phyloP scores from a whole-genome alignment of 2,113 vertebrate species.

The Mionectes macconnelli region DNA sequence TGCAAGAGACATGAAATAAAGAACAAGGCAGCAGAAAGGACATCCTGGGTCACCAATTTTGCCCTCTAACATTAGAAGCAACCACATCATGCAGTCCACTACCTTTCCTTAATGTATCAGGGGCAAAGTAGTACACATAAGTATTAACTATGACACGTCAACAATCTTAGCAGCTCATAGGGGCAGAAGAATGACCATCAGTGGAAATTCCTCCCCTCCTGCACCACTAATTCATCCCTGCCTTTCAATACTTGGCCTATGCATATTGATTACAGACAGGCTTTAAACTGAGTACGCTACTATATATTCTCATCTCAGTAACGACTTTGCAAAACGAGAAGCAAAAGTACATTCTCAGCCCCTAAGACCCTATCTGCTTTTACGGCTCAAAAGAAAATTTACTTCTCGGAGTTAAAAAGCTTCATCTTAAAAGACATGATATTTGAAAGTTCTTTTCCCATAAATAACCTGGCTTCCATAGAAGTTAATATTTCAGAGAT shows the following conservation, averaged over 20 bases:
- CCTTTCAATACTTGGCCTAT: not conserved
- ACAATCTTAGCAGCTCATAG: not conserved
- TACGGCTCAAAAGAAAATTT: slow-evolving; percentile 7
- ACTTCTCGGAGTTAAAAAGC: not conserved
- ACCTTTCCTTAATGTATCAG: not conserved
- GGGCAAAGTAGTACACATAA: not conserved
- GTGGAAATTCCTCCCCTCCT: not conserved
- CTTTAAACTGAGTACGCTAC: not conserved
- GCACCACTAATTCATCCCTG: too few species aligned
- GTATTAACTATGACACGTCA: not conserved
- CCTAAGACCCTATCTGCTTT: not conserved
- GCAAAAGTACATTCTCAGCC: not conserved
- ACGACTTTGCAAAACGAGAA: not conserved
- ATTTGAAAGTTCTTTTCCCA: not conserved
- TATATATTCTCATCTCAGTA: not conserved
- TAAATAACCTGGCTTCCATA: not conserved
- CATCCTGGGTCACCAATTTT: not conserved
- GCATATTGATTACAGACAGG: not conserved
- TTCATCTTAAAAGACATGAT: not conserved
- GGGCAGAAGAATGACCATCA: not conserved
- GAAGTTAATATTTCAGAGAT: slow-evolving; percentile 8
- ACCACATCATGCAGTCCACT: not conserved
- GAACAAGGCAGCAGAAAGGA: not conserved
- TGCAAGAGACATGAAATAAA: not conserved
- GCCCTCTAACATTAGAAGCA: not conserved